Percentiles rank a stretch among this genome's conserved stretches.
phyloP scores from a whole-genome alignment of 2,113 vertebrate species.

The Noturus placidus region DNA sequence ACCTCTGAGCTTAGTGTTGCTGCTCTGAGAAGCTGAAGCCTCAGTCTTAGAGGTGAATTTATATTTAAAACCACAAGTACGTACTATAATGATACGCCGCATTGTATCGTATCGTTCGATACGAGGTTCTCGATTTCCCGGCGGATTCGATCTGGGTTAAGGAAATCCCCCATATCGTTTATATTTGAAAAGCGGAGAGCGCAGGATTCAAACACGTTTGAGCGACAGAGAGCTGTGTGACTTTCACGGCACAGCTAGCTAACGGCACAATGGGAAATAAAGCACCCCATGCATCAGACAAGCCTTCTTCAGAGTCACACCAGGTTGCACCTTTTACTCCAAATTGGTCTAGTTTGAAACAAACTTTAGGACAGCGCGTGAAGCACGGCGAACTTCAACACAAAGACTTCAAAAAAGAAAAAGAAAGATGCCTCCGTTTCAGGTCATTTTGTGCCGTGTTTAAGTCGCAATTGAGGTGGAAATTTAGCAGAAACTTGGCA shows the following conservation, averaged over 20 bases:
- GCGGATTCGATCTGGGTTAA: background rate
- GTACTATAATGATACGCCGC: background rate
- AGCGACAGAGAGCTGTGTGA: background rate
- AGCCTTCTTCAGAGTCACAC: background rate
- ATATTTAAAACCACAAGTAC: constrained; percentile 5
- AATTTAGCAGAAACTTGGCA: background rate
- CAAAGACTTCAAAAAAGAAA: background rate
- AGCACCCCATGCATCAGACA: background rate
- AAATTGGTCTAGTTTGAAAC: background rate
- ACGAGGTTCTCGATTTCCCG: background rate
- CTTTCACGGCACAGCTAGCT: background rate
- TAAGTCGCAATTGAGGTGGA: background rate
- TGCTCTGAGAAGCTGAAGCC: constrained; percentile 11
- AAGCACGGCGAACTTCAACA: background rate
- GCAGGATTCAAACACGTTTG: background rate
- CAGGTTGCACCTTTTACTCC: background rate
- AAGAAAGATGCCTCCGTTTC: background rate
- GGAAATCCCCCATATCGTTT: too few relatives aligned
- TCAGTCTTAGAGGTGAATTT: background rate
- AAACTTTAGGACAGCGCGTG: background rate
- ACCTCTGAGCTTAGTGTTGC: constrained; percentile 36
- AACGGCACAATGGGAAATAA: background rate
- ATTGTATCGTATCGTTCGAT: background rate
- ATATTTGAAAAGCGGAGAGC: background rate
- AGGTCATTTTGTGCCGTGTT: background rate